Percentiles rank a stretch among this genome's conserved stretches.
phyloP scores from a whole-genome alignment of 2,113 vertebrate species.

The Herpailurus yagouaroundi region DNA sequence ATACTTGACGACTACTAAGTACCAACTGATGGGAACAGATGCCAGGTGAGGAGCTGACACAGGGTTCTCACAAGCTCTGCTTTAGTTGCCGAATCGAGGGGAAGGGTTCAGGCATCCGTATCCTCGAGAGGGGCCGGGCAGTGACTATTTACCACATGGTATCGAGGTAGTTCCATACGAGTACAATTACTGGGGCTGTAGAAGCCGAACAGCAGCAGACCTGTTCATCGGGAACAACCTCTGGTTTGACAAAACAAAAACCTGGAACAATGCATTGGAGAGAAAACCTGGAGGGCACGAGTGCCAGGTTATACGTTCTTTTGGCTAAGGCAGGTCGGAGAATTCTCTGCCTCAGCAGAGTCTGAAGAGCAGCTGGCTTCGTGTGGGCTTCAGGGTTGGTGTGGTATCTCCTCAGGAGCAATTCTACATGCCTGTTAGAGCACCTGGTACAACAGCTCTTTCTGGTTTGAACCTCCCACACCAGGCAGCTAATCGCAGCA shows the following conservation, averaged over 20 bases:
- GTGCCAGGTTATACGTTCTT: not conserved
- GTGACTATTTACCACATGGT: not conserved
- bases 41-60: not conserved
- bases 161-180: not conserved
- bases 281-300: not conserved
- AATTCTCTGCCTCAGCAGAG: constrained; percentile 28
- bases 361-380: not conserved
- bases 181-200: not conserved
- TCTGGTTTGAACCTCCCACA: constrained; percentile 66
- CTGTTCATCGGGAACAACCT: not conserved
- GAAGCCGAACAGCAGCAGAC: not conserved
- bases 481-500: constrained; percentile 12
- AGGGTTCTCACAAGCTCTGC: not conserved
- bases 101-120: fast-evolving
- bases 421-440: constrained; percentile 33
- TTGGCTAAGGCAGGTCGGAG: not conserved
- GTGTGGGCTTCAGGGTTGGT: not conserved
- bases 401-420: not conserved
- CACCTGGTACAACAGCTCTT: constrained; percentile 55
- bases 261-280: not conserved
- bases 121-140: not conserved
- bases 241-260: not conserved
- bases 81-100: not conserved
- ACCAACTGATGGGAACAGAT: not conserved
- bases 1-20: not conserved